Evolutionary conservation across 2,113 vertebrate genomes (phyloP).

Genomic region (Poicephalus gulielmi): DNA sequence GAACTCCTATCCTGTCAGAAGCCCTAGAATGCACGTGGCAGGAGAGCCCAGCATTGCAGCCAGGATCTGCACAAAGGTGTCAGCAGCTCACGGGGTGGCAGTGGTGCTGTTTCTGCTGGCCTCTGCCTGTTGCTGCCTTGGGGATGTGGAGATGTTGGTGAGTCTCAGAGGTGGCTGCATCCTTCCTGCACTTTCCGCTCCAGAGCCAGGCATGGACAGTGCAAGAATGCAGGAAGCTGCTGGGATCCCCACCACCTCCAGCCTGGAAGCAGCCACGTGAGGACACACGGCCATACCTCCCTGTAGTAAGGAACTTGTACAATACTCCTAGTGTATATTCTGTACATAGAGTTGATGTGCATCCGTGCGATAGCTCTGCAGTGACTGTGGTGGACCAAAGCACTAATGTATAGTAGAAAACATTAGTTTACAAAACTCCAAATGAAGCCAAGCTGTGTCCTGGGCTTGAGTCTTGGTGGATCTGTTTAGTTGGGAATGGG

Average conservation of each 20-base stretch:
- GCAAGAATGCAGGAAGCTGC: background rate
- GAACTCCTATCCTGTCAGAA: rapidly evolving
- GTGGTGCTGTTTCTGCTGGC: rapidly evolving
- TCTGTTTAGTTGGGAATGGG: background rate
- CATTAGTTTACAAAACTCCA: background rate
- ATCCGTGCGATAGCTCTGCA: background rate
- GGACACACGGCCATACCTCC: background rate
- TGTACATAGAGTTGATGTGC: rapidly evolving
- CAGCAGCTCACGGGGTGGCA: background rate
- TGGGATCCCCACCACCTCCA: no score
- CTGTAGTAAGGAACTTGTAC: background rate
- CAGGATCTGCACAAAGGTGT: background rate
- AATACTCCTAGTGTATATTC: background rate
- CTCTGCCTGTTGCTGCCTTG: rapidly evolving
- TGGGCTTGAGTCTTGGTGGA: background rate
- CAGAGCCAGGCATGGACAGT: background rate
- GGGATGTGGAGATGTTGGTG: background rate
- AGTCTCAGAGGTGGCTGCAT: background rate
- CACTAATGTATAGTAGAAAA: background rate
- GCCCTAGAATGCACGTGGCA: rapidly evolving
- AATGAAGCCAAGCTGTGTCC: background rate
- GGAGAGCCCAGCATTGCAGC: background rate
- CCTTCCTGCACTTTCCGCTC: background rate
- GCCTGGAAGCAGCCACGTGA: background rate
- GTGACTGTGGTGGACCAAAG: background rate